Percentiles rank a stretch among this genome's conserved stretches.
Conservation (phyloP, 2,113 vertebrate genomes). For the Genyomyrus donnyi region DNA sequence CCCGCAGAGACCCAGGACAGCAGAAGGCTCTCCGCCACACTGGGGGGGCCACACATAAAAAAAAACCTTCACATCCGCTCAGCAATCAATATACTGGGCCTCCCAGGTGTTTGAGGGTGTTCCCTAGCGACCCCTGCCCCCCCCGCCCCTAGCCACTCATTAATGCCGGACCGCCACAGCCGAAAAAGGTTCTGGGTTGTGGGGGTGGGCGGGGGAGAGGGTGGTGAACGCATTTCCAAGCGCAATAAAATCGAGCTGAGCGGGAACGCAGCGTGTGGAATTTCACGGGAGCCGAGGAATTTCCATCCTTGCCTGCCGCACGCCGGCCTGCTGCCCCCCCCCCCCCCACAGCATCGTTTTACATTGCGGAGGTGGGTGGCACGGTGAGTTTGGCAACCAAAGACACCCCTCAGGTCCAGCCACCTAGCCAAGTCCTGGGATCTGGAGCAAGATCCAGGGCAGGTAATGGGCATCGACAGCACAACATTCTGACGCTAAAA, state of each 20-base stretch:
- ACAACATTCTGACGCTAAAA: neutral
- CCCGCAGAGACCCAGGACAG: neutral
- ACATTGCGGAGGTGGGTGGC: neutral
- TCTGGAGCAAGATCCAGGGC: slow-evolving; percentile 8
- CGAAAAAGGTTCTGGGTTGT: neutral
- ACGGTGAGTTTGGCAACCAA: neutral
- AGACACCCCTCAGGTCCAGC: neutral
- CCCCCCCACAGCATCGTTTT: neutral
- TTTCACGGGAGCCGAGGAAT: slow-evolving; percentile 50
- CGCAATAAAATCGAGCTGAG: slow-evolving; percentile 39
- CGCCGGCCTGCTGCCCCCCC: neutral
- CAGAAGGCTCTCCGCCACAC: neutral
- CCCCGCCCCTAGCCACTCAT: neutral
- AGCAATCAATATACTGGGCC: neutral
- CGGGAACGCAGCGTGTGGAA: slow-evolving; percentile 40
- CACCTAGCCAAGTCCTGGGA: neutral
- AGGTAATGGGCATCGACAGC: neutral
- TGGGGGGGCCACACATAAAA: neutral
- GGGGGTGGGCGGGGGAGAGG: neutral
- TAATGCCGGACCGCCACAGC: neutral
- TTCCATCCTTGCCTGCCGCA: slow-evolving; percentile 31
- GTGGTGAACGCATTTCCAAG: slow-evolving; percentile 35
- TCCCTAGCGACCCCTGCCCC: neutral
- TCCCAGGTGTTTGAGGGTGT: neutral
- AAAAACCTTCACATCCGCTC: neutral